A percentile compares a stretch with the other conserved stretches of the same genome.
Evolutionary conservation across 1,140 invertebrate genomes (phyloP).

Genomic region (Whitmania pigra): DNA sequence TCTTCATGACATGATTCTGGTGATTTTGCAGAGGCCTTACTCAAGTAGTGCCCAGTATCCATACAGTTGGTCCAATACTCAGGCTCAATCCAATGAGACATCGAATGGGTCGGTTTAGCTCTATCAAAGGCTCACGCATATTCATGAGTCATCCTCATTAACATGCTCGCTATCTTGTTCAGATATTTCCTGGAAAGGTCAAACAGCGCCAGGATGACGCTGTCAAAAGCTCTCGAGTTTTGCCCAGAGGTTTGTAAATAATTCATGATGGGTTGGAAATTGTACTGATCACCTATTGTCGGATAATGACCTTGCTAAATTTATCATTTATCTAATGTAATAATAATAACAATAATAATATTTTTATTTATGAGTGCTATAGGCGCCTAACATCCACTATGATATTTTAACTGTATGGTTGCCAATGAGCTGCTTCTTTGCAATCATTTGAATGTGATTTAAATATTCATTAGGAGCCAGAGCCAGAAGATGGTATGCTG

Average conservation of each 20-base stretch:
- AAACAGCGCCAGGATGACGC: constrained; percentile 75
- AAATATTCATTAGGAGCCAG: too few relatives aligned
- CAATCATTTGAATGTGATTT: too few relatives aligned
- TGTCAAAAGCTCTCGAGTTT: constrained; percentile 68
- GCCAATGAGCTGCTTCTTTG: too few relatives aligned
- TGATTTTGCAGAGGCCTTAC: constrained; percentile 49
- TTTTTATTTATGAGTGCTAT: too few relatives aligned
- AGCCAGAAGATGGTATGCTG: too few relatives aligned
- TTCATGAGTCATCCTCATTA: background rate
- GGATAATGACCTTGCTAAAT: too few relatives aligned
- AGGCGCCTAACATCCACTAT: too few relatives aligned
- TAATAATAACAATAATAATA: too few relatives aligned
- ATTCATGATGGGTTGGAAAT: too few relatives aligned
- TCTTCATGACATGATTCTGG: background rate
- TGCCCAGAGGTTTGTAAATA: constrained; percentile 52
- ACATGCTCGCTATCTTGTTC: background rate
- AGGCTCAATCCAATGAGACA: constrained; percentile 82
- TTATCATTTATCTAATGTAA: too few relatives aligned
- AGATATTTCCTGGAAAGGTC: constrained; percentile 80
- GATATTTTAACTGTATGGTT: too few relatives aligned
- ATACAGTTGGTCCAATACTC: constrained; percentile 76
- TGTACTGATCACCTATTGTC: too few relatives aligned
- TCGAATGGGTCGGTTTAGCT: constrained; percentile 56
- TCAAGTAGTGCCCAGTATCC: constrained; percentile 54
- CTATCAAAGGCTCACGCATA: background rate